These are phyloP conservation scores for Nixonia krombeini DNA, from an alignment of 1,140 invertebrate genomes.

Conservation along the genomic window DNA sequence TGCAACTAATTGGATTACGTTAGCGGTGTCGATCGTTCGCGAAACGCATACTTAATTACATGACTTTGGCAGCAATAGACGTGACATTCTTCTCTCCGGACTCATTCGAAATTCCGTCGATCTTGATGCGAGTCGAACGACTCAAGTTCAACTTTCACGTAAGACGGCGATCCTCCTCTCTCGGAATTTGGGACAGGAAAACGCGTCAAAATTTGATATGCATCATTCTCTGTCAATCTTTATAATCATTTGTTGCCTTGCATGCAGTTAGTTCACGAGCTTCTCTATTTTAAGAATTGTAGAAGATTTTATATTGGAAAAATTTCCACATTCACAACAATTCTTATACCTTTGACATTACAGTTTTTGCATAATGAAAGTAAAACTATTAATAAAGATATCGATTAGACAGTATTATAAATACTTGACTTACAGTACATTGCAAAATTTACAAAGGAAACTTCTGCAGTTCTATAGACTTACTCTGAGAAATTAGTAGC, in stretches of 20 bases:
- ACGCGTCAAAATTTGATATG: conserved; percentile 37
- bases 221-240: conserved; percentile 66
- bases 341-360: too few relatives aligned
- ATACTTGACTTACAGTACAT: too few relatives aligned
- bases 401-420: too few relatives aligned
- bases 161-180: conserved; percentile 1
- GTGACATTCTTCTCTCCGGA: conserved; percentile 13
- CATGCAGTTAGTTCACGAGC: conserved; percentile 22
- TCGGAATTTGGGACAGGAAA: conserved; percentile 8
- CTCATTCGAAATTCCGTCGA: conserved; percentile 23
- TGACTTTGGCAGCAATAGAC: conserved; percentile 27
- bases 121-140: conserved; percentile 23
- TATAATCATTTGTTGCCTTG: conserved; percentile 52
- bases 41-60: conserved; percentile 34
- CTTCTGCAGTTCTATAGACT: too few relatives aligned
- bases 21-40: conserved; percentile 13
- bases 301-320: conserved; percentile 3
- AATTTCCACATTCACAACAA: not conserved
- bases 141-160: conserved; percentile 10
- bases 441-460: too few relatives aligned
- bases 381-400: too few relatives aligned
- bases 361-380: too few relatives aligned
- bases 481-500: too few relatives aligned
- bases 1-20: conserved; percentile 24
- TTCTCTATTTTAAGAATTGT: conserved; percentile 10